Conservation (phyloP, 2,113 vertebrate genomes). For the Beaufortia kweichowensis region DNA sequence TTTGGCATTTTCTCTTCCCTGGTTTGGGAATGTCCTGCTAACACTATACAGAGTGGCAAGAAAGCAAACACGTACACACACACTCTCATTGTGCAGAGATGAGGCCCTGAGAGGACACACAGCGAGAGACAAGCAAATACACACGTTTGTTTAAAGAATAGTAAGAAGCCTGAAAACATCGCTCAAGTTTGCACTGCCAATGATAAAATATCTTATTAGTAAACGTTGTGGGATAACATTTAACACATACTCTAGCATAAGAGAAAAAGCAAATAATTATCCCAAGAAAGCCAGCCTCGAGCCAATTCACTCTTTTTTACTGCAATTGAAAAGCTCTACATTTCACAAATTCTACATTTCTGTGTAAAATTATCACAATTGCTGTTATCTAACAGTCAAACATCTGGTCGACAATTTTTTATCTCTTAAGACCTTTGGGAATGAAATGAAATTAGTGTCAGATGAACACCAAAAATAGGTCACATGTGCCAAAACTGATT, state of each 20-base stretch:
- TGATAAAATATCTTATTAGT: not conserved
- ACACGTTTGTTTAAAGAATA: conserved; percentile 19
- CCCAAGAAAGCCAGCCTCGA: not conserved
- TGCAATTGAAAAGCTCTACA: too few species aligned
- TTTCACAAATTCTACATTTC: too few species aligned
- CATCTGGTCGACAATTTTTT: not conserved
- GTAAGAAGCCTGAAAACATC: conserved; percentile 29
- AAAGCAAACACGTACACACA: conserved; percentile 44
- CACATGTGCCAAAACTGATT: not conserved
- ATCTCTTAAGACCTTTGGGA: conserved; percentile 15
- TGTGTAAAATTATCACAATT: not conserved
- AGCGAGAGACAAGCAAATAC: conserved; percentile 7
- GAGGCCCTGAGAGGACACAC: conserved; percentile 40
- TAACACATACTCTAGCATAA: not conserved
- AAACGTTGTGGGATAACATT: conserved; percentile 9
- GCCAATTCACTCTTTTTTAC: not conserved
- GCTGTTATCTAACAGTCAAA: not conserved
- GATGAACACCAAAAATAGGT: conserved; percentile 4
- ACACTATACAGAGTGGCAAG: not conserved
- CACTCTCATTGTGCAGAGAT: conserved; percentile 24
- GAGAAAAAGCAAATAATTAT: not conserved
- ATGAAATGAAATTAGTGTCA: not conserved
- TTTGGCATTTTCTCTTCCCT: conserved; percentile 48
- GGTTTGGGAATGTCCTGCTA: conserved; percentile 49
- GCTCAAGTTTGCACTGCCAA: not conserved